Evolutionary conservation across 2,888 invertebrate species (phyloP), one percentile per base, ranked within the genome.

Genomic region (Acanthosepion lycidas): DNA sequence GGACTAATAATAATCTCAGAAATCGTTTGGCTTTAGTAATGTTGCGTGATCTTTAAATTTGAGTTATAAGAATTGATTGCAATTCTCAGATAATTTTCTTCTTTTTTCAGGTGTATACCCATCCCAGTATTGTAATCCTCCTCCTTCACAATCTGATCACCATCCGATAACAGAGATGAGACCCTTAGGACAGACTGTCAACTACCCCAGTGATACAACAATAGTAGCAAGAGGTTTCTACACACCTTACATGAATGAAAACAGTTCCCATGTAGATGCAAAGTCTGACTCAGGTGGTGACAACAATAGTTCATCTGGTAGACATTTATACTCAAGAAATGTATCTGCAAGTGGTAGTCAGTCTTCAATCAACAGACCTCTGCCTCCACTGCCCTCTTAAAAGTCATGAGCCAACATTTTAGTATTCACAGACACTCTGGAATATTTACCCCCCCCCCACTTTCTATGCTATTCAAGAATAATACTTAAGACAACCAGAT

Each of bases 201-300:
- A n/a, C 78, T 78, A 78, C 4, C 78, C 78, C 23, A 78, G 78
- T 78, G 78, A 78, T 78, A n/a, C n/a, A n/a, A 78, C 78, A 78
- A 78, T 78, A 78, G 78, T 78, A 33, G 78, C 78, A 78, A 78
- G 78, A 78, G 78, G 78, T 78, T 78, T 78, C 78, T 78, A 33
- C n/a, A 78, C 78, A 33, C n/a, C 78, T 23, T 78, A 78, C 78
- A 78, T 78, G 78, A 78, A 78, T 78, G 78, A 78, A n/a, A 78
- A 78, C n/a, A 78, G 78, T 78, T 12, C 78, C 15, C n/a, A 78
- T 78, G 15, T n/a, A 78, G 78, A 78, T 78, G 1, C 78, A 33
- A 78, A 78, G n/a, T 78, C 78, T 78, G 78, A 78, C 78, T 78
- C 78, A n/a, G 78, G 78, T 78, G 78, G n/a, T n/a, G 78, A 78